A percentile compares a stretch with the other conserved stretches of the same genome.
Conservation (phyloP, 2,797 vertebrate species). For the Leuciscus waleckii region DNA sequence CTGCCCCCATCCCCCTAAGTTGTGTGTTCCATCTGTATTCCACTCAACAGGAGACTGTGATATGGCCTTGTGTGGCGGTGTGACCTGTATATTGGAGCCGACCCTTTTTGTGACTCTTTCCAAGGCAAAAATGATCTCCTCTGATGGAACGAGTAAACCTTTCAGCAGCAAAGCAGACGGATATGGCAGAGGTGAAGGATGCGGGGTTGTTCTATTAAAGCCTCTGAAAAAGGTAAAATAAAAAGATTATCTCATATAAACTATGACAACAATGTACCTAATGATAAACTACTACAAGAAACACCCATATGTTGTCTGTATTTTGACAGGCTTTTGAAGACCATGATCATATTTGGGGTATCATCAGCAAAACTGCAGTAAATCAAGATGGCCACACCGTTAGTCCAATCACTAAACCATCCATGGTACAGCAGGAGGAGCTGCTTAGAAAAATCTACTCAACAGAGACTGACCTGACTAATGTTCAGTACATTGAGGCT, state of each 20-base stretch:
- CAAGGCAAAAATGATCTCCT: conserved; percentile 89
- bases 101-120: conserved; percentile 82
- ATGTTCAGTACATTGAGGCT: conserved; percentile 87
- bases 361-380: conserved; percentile 82
- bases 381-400: conserved; percentile 84
- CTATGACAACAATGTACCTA: conserved; percentile 71
- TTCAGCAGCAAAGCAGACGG: conserved; percentile 84
- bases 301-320: background rate
- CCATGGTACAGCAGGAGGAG: conserved; percentile 82
- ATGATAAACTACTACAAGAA: background rate
- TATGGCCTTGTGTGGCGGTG: conserved; percentile 87
- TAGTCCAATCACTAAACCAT: conserved; percentile 88
- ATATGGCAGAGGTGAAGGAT: conserved; percentile 90
- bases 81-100: conserved; percentile 84
- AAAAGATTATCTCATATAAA: conserved; percentile 68
- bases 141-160: conserved; percentile 85
- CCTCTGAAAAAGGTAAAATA: conserved; percentile 77
- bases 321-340: conserved; percentile 80
- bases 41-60: conserved; percentile 82
- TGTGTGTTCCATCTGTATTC: background rate
- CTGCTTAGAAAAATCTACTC: conserved; percentile 83
- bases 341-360: conserved; percentile 85
- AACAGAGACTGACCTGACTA: conserved; percentile 68
- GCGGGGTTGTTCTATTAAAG: conserved; percentile 84
- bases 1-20: too few species aligned